phyloP scores from a whole-genome alignment of 2,888 invertebrate species.

The Copidosoma aretas region DNA sequence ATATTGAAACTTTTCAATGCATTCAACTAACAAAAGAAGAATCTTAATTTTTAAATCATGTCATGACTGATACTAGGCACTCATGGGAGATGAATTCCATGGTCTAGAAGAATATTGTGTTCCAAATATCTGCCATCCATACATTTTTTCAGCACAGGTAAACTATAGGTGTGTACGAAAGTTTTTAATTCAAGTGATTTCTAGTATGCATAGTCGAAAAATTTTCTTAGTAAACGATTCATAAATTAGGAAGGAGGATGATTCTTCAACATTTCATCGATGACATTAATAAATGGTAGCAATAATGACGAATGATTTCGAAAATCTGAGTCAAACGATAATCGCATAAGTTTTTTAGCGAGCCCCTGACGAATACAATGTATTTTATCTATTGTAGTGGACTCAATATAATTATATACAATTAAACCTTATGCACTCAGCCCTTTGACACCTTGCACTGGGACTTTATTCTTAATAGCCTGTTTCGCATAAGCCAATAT shows the following conservation, averaged over 20 bases:
- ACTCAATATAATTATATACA: slow-evolving; percentile 32
- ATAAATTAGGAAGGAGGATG: slow-evolving; percentile 38
- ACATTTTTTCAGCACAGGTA: slow-evolving; percentile 39
- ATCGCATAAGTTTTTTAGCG: slow-evolving; percentile 29
- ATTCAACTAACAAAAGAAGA: no score
- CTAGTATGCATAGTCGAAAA: slow-evolving; percentile 40
- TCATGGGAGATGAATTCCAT: slow-evolving; percentile 38
- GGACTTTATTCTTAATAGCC: background rate
- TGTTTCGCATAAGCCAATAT: background rate
- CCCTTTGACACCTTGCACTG: slow-evolving; percentile 31
- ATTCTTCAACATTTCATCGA: background rate
- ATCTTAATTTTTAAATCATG: no score
- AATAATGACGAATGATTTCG: background rate
- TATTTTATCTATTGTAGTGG: slow-evolving; percentile 38
- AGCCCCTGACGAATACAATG: slow-evolving; percentile 40
- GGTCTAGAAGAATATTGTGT: slow-evolving; percentile 41
- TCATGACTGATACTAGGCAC: slow-evolving; percentile 27
- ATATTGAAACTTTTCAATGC: no score
- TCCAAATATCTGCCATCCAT: slow-evolving; percentile 40
- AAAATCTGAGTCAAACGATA: slow-evolving; percentile 34
- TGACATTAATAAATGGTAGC: background rate
- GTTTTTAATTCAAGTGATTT: slow-evolving; percentile 44
- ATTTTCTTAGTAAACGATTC: slow-evolving; percentile 34
- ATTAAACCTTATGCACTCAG: slow-evolving; percentile 27
- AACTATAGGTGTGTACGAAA: slow-evolving; percentile 41